Evolutionary conservation across 2,888 invertebrate genomes (phyloP).

Genomic region (Lepidocyrtoides sp.): DNA sequence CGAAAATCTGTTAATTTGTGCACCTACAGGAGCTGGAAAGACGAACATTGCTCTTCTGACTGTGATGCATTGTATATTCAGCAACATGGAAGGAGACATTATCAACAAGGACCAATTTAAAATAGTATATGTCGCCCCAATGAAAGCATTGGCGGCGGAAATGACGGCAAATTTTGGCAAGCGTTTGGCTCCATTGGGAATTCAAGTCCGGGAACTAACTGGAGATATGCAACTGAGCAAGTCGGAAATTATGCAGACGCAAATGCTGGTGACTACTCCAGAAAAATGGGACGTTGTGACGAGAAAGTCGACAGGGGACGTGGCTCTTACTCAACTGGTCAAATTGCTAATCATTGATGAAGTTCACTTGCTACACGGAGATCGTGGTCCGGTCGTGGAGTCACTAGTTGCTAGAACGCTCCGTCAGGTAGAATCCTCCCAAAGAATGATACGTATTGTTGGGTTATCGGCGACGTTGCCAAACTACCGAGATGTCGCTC

Average conservation of each 20-base stretch:
- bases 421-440: constrained; percentile 95
- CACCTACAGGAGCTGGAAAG: constrained; percentile 99
- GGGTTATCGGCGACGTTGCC: constrained; percentile 99
- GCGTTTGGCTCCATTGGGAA: constrained; percentile 92
- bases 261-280: constrained; percentile 98
- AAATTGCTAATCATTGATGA: constrained; percentile 98
- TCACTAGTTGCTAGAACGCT: constrained; percentile 98
- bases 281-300: constrained; percentile 99
- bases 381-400: constrained; percentile 98
- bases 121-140: constrained; percentile 99
- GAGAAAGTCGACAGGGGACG: constrained; percentile 96
- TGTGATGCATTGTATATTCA: constrained; percentile 96
- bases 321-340: constrained; percentile 95
- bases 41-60: constrained; percentile 99
- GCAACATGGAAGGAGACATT: constrained; percentile 92
- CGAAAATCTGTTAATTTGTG: constrained; percentile 98
- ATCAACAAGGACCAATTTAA: constrained; percentile 97
- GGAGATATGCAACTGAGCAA: constrained; percentile 99
- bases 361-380: constrained; percentile 98
- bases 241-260: constrained; percentile 97
- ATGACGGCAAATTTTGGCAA: constrained; percentile 98
- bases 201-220: constrained; percentile 96
- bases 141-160: constrained; percentile 99
- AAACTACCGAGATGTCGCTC: constrained; percentile 98
- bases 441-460: constrained; percentile 98